Percentiles rank a stretch among this genome's conserved stretches.
Evolutionary conservation across 2,888 invertebrate species (phyloP).

Genomic region (Luperina nickerlii): DNA sequence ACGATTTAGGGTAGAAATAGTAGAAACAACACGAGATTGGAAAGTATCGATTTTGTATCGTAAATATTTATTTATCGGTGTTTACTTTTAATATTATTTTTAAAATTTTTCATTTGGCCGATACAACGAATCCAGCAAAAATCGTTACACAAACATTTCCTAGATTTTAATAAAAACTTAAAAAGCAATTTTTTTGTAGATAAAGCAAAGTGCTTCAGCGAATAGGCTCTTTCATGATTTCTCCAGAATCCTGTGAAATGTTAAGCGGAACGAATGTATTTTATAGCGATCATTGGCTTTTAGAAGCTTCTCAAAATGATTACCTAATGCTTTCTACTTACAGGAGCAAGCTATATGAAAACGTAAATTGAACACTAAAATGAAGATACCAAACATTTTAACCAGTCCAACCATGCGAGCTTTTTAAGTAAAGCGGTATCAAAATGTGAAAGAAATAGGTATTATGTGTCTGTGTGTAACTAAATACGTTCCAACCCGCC

Average conservation of each 20-base stretch:
- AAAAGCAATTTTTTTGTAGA: neutral
- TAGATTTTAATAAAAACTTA: neutral
- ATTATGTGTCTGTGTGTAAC: neutral
- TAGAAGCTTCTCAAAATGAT: neutral
- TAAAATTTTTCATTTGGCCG: neutral
- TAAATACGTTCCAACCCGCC: neutral
- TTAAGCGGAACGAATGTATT: neutral
- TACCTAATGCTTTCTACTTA: neutral
- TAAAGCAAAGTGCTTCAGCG: neutral
- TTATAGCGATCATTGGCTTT: neutral
- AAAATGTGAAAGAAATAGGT: neutral
- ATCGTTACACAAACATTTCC: neutral
- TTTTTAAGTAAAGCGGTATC: neutral
- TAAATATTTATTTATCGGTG: neutral
- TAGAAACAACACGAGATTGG: neutral
- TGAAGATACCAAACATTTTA: neutral
- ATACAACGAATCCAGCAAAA: neutral
- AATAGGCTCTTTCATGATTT: neutral
- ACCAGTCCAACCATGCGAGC: no score
- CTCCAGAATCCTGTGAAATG: slow-evolving; percentile 16
- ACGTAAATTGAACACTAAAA: neutral
- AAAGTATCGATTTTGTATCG: neutral
- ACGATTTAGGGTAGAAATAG: slow-evolving; percentile 6
- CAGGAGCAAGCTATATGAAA: neutral
- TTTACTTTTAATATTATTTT: neutral